Percentiles rank a stretch among this genome's conserved stretches.
phyloP scores from a whole-genome alignment of 2,888 invertebrate genomes.

The Netelia inedita region DNA sequence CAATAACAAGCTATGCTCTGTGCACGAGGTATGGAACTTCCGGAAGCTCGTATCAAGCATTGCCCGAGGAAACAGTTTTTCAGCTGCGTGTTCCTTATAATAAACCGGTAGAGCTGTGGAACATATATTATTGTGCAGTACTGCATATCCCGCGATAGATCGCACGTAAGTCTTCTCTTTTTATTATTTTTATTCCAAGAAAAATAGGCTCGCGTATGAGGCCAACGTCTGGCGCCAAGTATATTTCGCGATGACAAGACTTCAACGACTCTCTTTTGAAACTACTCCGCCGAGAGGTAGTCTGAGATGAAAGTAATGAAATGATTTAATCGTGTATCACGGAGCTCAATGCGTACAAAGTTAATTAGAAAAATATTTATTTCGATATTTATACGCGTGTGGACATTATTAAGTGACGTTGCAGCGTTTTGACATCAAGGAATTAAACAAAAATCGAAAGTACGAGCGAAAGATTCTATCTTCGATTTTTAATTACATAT shows the following conservation, averaged over 20 bases:
- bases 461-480: too few species aligned
- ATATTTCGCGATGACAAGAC: background rate
- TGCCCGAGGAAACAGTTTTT: conserved; percentile 53
- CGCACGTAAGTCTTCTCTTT: conserved; percentile 19
- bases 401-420: too few species aligned
- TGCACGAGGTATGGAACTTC: conserved; percentile 36
- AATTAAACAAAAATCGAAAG: too few species aligned
- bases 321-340: too few species aligned
- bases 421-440: too few species aligned
- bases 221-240: conserved; percentile 2
- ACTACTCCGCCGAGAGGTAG: background rate
- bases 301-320: too few species aligned
- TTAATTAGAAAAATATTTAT: too few species aligned
- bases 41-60: conserved; percentile 45
- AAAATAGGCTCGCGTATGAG: background rate
- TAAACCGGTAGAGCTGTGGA: conserved; percentile 2
- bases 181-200: background rate
- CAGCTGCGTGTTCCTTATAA: conserved; percentile 22
- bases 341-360: too few species aligned
- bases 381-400: too few species aligned
- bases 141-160: conserved; percentile 15
- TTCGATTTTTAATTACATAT: too few species aligned
- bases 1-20: conserved; percentile 41
- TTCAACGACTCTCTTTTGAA: background rate
- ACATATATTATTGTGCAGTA: conserved; percentile 4